phyloP scores from a whole-genome alignment of 1,140 invertebrate species.

The Drosophila bocqueti region DNA sequence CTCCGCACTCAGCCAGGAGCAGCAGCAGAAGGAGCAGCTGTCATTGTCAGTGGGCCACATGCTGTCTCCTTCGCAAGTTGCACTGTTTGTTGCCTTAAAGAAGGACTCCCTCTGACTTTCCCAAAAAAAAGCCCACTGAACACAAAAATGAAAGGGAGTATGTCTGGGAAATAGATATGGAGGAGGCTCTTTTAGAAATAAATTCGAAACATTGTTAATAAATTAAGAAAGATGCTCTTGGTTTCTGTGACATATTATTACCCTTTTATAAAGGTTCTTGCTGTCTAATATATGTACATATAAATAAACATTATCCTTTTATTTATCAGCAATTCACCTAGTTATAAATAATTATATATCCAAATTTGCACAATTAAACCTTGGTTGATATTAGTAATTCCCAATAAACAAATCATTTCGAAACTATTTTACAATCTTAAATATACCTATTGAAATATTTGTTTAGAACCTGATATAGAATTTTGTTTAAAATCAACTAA shows the following conservation, averaged over 20 bases:
- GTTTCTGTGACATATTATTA: no score
- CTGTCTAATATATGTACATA: no score
- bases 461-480: not conserved
- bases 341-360: no score
- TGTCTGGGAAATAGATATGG: not conserved
- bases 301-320: no score
- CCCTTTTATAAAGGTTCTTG: no score
- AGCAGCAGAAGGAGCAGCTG: conserved; percentile 20
- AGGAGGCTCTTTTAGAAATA: not conserved
- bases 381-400: no score
- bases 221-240: no score
- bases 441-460: not conserved
- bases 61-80: conserved; percentile 21
- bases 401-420: no score
- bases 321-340: no score
- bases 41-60: conserved; percentile 52
- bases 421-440: not conserved
- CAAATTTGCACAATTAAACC: no score
- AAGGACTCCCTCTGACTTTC: conserved; percentile 6
- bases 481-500: not conserved
- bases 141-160: not conserved
- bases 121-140: not conserved
- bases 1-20: not conserved
- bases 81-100: conserved; percentile 19
- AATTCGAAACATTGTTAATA: not conserved